Evolutionary conservation across 2,113 vertebrate species (phyloP).

Genomic region (Dromaius novaehollandiae): DNA sequence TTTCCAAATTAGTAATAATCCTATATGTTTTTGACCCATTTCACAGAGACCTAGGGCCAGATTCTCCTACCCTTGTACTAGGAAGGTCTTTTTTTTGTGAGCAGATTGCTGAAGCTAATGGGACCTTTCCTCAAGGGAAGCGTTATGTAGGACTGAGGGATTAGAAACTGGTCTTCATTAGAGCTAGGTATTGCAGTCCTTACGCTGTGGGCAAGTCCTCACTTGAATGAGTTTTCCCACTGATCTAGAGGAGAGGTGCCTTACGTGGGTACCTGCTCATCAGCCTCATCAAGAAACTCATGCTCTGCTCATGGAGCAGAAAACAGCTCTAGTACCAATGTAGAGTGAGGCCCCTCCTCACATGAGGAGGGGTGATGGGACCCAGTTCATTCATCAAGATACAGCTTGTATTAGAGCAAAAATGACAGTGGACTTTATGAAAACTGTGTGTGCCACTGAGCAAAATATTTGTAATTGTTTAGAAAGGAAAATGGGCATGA

Average conservation of each 20-base stretch:
- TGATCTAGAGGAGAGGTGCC: not conserved
- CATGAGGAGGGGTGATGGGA: not conserved
- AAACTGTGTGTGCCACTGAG: not conserved
- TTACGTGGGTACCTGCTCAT: not conserved
- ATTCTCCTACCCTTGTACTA: not conserved
- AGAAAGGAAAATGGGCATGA: not conserved
- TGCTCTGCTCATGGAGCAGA: not conserved
- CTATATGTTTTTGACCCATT: not conserved
- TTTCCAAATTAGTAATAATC: slow-evolving; percentile 10
- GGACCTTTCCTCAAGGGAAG: not conserved
- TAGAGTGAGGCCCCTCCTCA: fast-evolving
- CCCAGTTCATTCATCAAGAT: not conserved
- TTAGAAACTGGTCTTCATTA: not conserved
- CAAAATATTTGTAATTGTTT: not conserved
- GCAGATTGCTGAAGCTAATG: not conserved
- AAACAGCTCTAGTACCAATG: not conserved
- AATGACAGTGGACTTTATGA: not conserved
- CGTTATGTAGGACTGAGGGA: not conserved
- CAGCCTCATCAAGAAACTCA: not conserved
- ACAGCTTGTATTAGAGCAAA: not conserved
- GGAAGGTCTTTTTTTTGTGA: not conserved
- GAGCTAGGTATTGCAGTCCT: not conserved
- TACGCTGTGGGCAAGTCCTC: not conserved
- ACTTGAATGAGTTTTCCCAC: not conserved
- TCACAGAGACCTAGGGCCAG: not conserved